Evolutionary conservation across 1,140 invertebrate genomes (phyloP), one percentile per base, ranked within the genome.

Genomic region (Cataglyphis hispanica): DNA sequence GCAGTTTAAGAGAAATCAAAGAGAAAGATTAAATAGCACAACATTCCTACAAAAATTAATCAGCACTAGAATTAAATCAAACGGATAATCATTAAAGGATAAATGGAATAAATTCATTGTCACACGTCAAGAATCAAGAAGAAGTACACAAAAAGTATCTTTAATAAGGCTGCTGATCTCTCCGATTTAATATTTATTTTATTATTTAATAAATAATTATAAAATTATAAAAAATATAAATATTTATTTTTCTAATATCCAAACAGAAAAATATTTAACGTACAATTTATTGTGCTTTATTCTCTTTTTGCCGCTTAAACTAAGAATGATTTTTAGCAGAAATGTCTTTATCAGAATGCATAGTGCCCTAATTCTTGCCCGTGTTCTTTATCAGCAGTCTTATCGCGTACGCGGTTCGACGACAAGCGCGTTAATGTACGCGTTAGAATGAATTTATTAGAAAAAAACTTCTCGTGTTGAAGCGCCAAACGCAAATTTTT

Each of bases 401-500:
- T 76, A 63, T 76, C 74, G 53, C 70, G 31, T 74, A 76, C 19
- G 4, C 56, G n/a, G 8, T 61, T 63, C 10, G 13, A 77, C 19
- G 27, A 13, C 27, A 13, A 78, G 43, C 40, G n/a, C 61, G 27
- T 67, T 53, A 60, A 80, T 64, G 19, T 43, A 31, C 8, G 60
- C 10, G 46, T 13, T 63, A 46, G 53, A 43, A 1, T 1, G 40
- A 22, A 31, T 60, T 83, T 76, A 76, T 43, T 34, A 40, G 37
- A 61, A 19, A 60, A 60, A 60, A 74, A 50, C 3, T 22, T 61
- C 22, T 43, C 19, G 67, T 46, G n/a, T 43, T 53, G n/a, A 34
- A 78, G 70, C 78, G 22, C 56, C 76, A 91, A 89, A 16, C 60
- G 58, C 70, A 90, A 91, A 88, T 40, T 6, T n/a, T 63, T 34